These are phyloP conservation scores for Heliconius himera DNA, from an alignment of 1,140 invertebrate genomes.

Conservation along the genomic window DNA sequence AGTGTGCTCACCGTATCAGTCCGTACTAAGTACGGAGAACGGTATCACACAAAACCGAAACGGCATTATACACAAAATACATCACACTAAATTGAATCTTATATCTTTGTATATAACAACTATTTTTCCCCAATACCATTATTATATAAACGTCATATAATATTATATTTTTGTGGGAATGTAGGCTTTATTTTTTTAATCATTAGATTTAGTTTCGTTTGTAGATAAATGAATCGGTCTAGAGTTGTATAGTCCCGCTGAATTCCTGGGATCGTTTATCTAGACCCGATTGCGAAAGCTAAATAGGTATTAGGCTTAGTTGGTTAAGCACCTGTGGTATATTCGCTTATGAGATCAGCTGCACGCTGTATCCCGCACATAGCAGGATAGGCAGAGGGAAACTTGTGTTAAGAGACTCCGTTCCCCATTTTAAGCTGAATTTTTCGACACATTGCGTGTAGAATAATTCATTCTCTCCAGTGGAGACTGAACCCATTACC, in stretches of 20 bases:
- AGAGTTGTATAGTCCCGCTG: slow-evolving; percentile 41
- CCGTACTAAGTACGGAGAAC: slow-evolving; percentile 72
- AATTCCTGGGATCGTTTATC: slow-evolving; percentile 26
- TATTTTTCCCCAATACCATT: slow-evolving; percentile 2
- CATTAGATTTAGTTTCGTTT: slow-evolving; percentile 19
- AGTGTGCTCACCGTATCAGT: slow-evolving; percentile 68
- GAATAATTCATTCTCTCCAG: too few species aligned
- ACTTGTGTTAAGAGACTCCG: too few species aligned
- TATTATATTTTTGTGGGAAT: background rate
- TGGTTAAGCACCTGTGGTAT: background rate
- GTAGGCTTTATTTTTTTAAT: background rate
- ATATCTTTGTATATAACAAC: background rate
- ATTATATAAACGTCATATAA: slow-evolving; percentile 36
- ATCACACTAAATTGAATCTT: slow-evolving; percentile 35
- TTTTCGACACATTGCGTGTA: too few species aligned
- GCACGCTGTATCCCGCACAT: too few species aligned
- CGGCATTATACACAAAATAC: background rate
- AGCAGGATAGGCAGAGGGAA: too few species aligned
- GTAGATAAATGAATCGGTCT: slow-evolving; percentile 47
- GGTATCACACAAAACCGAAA: slow-evolving; percentile 1
- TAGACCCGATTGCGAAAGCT: slow-evolving; percentile 18
- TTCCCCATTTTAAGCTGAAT: too few species aligned
- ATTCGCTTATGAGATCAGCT: background rate
- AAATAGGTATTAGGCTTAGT: background rate
- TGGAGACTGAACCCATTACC: too few species aligned